Evolutionary conservation across 2,888 invertebrate genomes (phyloP).

Genomic region (Rhabditoides inermis): DNA sequence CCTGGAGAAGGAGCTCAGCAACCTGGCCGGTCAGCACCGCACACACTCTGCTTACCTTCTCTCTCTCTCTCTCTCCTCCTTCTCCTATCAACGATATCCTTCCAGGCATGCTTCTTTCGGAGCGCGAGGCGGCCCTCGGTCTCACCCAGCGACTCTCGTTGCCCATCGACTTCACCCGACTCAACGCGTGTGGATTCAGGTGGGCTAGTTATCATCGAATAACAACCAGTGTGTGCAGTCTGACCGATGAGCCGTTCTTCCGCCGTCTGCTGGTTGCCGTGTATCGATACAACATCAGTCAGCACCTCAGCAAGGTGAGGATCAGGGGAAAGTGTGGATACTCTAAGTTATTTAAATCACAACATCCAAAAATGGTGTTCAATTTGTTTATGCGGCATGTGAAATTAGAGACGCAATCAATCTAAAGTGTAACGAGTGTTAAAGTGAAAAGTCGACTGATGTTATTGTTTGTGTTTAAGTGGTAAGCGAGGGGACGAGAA

Average conservation of each 20-base stretch:
- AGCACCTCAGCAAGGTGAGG: conserved; percentile 31
- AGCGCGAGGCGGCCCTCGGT: conserved; percentile 21
- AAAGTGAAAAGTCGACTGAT: too few relatives aligned
- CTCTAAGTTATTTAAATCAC: too few relatives aligned
- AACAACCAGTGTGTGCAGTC: conserved; percentile 16
- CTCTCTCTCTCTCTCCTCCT: not conserved
- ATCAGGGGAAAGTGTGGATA: conserved; percentile 7
- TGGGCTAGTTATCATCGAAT: too few relatives aligned
- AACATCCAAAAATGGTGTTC: too few relatives aligned
- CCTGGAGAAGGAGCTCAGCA: conserved; percentile 23
- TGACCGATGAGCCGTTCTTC: conserved; percentile 43
- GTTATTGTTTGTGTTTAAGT: too few relatives aligned
- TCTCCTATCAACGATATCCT: not conserved
- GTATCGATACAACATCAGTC: conserved; percentile 34
- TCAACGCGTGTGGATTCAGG: too few relatives aligned
- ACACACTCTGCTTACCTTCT: not conserved
- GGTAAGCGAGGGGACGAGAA: too few relatives aligned
- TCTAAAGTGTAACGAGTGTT: too few relatives aligned
- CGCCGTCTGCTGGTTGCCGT: conserved; percentile 37
- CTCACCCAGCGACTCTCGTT: conserved; percentile 24
- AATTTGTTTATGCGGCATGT: too few relatives aligned
- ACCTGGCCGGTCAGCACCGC: not conserved
- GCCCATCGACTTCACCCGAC: conserved; percentile 25
- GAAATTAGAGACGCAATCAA: too few relatives aligned
- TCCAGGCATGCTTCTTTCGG: conserved; percentile 34